A percentile compares a stretch with the other conserved stretches of the same genome.
Conservation (phyloP, 2,888 invertebrate species). For the Pachliopta kotzebuea region DNA sequence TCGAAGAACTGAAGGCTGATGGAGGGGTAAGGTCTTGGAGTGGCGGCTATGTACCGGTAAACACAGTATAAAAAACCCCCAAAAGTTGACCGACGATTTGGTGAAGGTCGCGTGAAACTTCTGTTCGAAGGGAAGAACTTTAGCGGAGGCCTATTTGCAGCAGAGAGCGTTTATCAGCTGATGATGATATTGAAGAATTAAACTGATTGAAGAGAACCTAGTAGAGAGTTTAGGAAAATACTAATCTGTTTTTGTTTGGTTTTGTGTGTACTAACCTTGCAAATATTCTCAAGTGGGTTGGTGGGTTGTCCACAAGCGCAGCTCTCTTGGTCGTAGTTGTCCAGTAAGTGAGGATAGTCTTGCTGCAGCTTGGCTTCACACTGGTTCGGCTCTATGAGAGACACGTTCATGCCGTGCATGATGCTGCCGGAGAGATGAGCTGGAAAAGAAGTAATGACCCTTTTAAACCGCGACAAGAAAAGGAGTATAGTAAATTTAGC, state of each 20-base stretch:
- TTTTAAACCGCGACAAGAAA: background rate
- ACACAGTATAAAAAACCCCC: too few relatives aligned
- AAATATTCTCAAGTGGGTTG: conserved; percentile 85
- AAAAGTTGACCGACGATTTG: too few relatives aligned
- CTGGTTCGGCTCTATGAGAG: conserved; percentile 81
- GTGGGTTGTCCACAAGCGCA: conserved; percentile 85
- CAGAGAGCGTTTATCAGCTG: too few relatives aligned
- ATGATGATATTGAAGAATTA: too few relatives aligned
- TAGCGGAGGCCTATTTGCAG: too few relatives aligned
- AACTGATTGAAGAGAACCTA: too few relatives aligned
- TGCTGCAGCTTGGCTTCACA: conserved; percentile 81
- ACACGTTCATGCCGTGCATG: conserved; percentile 87
- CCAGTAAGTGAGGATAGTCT: conserved; percentile 79
- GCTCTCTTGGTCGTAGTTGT: conserved; percentile 81
- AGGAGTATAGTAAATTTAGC: background rate
- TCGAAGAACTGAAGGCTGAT: too few relatives aligned
- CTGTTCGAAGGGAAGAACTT: too few relatives aligned
- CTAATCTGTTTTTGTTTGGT: background rate
- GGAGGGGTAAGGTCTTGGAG: too few relatives aligned
- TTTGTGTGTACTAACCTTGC: conserved; percentile 78
- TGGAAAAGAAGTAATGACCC: conserved; percentile 52
- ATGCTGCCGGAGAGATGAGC: conserved; percentile 87
- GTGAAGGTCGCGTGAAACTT: too few relatives aligned
- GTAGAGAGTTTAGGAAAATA: too few relatives aligned
- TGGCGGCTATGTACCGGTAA: too few relatives aligned